Conservation (phyloP, 2,797 vertebrate species). For the Pipistrellus pipistrellus region DNA sequence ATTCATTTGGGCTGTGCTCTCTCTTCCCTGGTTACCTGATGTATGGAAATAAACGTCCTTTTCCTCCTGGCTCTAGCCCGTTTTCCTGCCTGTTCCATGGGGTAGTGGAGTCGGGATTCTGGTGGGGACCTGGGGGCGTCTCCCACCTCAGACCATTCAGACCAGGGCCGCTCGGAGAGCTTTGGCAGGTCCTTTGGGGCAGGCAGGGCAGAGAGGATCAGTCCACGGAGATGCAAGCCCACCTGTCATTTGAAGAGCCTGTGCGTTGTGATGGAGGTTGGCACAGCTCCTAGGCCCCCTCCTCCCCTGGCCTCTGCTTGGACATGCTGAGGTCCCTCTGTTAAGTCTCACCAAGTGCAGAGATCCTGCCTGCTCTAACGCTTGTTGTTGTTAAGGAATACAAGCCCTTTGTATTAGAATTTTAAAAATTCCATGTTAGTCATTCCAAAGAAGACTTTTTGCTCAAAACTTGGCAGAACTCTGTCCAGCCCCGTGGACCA, state of each 20-base stretch:
- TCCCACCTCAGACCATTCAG: background rate
- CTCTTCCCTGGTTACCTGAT: conserved; percentile 75
- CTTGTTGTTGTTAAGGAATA: background rate
- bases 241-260: background rate
- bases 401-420: background rate
- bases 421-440: conserved; percentile 31
- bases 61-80: conserved; percentile 62
- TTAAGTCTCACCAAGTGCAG: background rate
- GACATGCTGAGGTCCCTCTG: background rate
- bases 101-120: conserved; percentile 21
- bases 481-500: background rate
- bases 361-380: background rate
- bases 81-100: conserved; percentile 62
- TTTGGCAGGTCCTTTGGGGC: background rate
- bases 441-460: conserved; percentile 47
- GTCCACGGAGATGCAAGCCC: background rate
- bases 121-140: background rate
- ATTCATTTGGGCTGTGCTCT: conserved; percentile 86
- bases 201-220: background rate
- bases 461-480: conserved; percentile 27
- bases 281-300: background rate
- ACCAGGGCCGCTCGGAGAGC: background rate
- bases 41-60: conserved; percentile 88
- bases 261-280: background rate
- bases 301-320: background rate